Conservation (phyloP, 2,797 vertebrate species). For the Mus caroli region DNA sequence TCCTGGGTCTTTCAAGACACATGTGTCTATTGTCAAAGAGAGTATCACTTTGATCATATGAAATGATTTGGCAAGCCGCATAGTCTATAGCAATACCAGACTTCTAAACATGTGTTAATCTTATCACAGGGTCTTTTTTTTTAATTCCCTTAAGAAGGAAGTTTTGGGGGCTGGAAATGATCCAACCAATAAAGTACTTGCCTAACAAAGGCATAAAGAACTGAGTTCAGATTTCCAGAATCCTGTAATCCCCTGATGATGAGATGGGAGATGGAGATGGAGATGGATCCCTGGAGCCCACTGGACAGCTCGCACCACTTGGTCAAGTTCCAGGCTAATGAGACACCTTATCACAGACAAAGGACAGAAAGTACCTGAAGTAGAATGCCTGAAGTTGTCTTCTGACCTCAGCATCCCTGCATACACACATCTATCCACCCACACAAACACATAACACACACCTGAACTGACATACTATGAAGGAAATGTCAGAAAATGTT, state of each 20-base stretch:
- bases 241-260: not conserved
- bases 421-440: not conserved
- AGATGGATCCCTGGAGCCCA: not conserved
- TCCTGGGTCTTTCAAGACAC: not conserved
- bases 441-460: not conserved
- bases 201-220: not conserved
- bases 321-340: not conserved
- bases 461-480: not conserved
- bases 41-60: not conserved
- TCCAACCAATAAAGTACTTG: not conserved
- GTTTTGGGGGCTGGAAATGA: not conserved
- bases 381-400: not conserved
- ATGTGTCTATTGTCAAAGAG: slow-evolving; percentile 8
- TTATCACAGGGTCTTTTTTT: not conserved
- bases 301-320: not conserved
- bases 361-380: not conserved
- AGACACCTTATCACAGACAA: not conserved
- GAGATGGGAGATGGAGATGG: not conserved
- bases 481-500: not conserved
- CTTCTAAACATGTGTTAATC: not conserved
- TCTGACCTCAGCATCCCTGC: not conserved
- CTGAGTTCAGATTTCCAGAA: not conserved
- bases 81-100: not conserved
- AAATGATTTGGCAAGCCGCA: not conserved
- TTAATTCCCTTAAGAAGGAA: slow-evolving; percentile 28